A percentile compares a stretch with the other conserved stretches of the same genome.
Evolutionary conservation across 2,797 vertebrate genomes (phyloP).

Genomic region (Coregonus suidteri): DNA sequence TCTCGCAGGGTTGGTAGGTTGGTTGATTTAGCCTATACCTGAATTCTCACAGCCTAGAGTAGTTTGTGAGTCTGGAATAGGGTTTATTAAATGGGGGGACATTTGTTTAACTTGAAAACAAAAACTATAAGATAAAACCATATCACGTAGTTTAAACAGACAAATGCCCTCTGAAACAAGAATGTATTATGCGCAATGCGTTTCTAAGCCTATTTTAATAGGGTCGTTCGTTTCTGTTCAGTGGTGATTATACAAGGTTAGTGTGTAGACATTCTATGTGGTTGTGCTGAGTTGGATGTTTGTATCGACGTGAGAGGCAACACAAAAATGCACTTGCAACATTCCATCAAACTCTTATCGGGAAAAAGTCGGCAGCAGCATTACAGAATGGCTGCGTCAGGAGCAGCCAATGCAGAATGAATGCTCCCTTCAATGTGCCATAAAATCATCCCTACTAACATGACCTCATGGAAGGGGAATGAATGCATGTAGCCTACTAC

Average conservation of each 20-base stretch:
- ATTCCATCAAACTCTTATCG: constrained; percentile 3
- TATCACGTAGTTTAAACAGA: constrained; percentile 43
- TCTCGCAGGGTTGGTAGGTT: not conserved
- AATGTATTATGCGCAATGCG: not conserved
- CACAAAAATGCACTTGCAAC: constrained; percentile 27
- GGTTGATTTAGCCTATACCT: not conserved
- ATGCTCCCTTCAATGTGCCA: not conserved
- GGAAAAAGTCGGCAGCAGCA: not conserved
- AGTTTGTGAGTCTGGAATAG: not conserved
- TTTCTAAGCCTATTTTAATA: constrained; percentile 11
- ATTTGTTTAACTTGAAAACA: not conserved
- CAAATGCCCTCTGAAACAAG: not conserved
- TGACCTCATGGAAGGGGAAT: not conserved
- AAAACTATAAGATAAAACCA: not conserved
- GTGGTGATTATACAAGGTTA: not conserved
- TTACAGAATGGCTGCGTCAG: not conserved
- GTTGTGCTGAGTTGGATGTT: not conserved
- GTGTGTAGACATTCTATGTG: not conserved
- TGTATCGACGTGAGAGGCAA: constrained; percentile 15
- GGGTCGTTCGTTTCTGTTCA: not conserved
- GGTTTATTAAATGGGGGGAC: not conserved
- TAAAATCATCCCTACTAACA: not conserved
- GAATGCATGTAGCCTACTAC: too few species aligned
- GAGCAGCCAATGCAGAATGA: not conserved
- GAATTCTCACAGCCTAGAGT: not conserved